Evolutionary conservation across 2,113 vertebrate genomes (phyloP), one percentile per base, ranked within the genome.

Genomic region (Anseranas semipalmata): DNA sequence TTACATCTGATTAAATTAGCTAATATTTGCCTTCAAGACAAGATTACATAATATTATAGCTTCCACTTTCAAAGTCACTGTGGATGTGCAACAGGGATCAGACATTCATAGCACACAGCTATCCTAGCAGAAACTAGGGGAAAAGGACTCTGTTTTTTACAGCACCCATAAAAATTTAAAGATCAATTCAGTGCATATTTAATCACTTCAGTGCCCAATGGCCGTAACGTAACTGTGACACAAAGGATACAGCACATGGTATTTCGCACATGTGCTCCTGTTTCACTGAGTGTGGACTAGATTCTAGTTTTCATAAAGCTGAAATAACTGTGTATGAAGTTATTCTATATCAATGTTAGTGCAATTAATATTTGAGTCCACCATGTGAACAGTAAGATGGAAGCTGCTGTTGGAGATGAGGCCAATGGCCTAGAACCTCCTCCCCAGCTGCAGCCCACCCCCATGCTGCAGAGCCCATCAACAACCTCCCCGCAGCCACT

Each of bases 1-100:
- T 86, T 76, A 58, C 78, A 93, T 95, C 80, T 80, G 32, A 77
- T 90, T 89, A 87, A 87, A 87, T 72, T 83, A 94, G 85, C 75
- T 87, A 93, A 70, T 83, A 91, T 65, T 74, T 87, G 70, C 86
- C 96, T 89, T 70, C 71, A 24, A 79, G 93, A 68, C 56, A 88
- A 63, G 85, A 60, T 91, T 93, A 95, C 37, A 15, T 93, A 96
- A 96, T 59, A 53, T 17, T 58, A 93, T 5, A 63, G 71, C 39
- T 91, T 87, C 81, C 30, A 77, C 84, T 91, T 94, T 60, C 95
- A 60, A 85, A 90, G 90, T 72, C 89, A 65, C 46, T 20, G 88
- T 25, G 58, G 58, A 85, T 94, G 59, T 39, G 71, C 73, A 66
- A 81, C 18, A 81, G 62, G 50, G 87, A 92, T 83, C 63, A 89